Conservation (phyloP, 1,140 invertebrate genomes). For the Brachystomella parvula region DNA sequence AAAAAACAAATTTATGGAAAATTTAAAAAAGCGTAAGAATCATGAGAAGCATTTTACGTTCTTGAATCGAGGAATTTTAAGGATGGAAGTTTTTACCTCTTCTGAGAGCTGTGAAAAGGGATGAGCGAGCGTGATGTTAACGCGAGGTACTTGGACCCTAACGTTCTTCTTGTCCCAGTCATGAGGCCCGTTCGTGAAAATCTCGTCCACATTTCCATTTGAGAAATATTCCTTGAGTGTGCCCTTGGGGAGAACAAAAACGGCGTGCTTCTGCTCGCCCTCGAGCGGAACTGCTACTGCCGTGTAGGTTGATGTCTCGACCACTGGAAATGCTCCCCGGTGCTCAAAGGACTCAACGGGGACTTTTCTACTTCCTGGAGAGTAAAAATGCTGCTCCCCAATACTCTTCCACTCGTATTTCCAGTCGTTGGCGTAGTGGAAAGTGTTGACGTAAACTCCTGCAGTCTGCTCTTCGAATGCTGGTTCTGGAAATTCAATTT, state of each 20-base stretch:
- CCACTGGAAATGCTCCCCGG: not conserved
- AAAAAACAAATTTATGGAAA: not conserved
- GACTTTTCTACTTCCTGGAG: not conserved
- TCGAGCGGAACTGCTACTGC: constrained; percentile 9
- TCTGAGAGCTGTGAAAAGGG: not conserved
- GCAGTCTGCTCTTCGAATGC: constrained; percentile 9
- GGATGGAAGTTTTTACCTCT: not conserved
- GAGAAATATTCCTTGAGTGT: constrained; percentile 2
- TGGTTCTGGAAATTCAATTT: not conserved
- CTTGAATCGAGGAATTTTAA: too few relatives aligned
- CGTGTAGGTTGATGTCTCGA: not conserved
- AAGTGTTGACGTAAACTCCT: constrained; percentile 13
- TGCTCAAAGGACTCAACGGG: not conserved
- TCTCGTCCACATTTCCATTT: not conserved
- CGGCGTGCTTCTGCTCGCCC: not conserved
- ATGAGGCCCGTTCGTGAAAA: not conserved
- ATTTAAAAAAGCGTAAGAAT: not conserved
- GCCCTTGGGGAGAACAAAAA: not conserved
- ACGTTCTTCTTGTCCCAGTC: constrained; percentile 2
- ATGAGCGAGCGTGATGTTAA: constrained; percentile 8
- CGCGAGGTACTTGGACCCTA: constrained; percentile 5
- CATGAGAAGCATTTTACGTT: not conserved
- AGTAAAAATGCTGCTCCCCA: not conserved
- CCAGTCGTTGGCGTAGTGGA: constrained; percentile 11
- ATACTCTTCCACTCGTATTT: not conserved